phyloP scores from a whole-genome alignment of 2,888 invertebrate genomes.

The Perdita meconis region DNA sequence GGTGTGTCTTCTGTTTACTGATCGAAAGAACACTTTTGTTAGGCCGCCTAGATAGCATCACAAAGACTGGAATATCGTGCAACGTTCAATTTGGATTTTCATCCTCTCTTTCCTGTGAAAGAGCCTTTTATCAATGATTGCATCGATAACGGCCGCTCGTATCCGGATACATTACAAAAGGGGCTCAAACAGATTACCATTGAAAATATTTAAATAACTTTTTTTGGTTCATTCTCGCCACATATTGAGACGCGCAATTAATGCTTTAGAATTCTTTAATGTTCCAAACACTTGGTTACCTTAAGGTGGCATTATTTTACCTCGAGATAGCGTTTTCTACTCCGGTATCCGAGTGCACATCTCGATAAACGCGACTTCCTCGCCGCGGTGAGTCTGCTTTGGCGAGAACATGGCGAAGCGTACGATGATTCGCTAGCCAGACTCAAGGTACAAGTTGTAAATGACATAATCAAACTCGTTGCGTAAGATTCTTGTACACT shows the following conservation, averaged over 20 bases:
- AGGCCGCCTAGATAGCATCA: slow-evolving; percentile 31
- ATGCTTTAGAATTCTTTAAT: too few relatives aligned
- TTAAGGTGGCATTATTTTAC: too few relatives aligned
- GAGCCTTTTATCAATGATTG: background rate
- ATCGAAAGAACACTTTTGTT: slow-evolving; percentile 43
- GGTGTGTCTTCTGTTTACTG: slow-evolving; percentile 51
- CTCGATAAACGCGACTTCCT: slow-evolving; percentile 14
- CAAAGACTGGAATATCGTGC: slow-evolving; percentile 1
- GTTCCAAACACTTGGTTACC: too few relatives aligned
- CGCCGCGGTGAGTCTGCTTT: background rate
- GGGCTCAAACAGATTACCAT: background rate
- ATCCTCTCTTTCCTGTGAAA: background rate
- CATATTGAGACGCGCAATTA: too few relatives aligned
- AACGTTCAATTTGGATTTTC: slow-evolving; percentile 20
- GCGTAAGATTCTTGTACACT: background rate
- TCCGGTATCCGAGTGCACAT: slow-evolving; percentile 24
- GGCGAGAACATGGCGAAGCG: slow-evolving; percentile 18
- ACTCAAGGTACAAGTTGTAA: background rate
- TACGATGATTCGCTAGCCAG: slow-evolving; percentile 19
- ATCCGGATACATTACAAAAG: background rate
- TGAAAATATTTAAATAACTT: too few relatives aligned
- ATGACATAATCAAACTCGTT: slow-evolving; percentile 24
- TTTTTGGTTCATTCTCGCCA: too few relatives aligned
- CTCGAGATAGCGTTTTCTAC: background rate
- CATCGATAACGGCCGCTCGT: background rate